Evolutionary conservation across 2,888 invertebrate species (phyloP).

Genomic region (Ichneumon xanthorius): DNA sequence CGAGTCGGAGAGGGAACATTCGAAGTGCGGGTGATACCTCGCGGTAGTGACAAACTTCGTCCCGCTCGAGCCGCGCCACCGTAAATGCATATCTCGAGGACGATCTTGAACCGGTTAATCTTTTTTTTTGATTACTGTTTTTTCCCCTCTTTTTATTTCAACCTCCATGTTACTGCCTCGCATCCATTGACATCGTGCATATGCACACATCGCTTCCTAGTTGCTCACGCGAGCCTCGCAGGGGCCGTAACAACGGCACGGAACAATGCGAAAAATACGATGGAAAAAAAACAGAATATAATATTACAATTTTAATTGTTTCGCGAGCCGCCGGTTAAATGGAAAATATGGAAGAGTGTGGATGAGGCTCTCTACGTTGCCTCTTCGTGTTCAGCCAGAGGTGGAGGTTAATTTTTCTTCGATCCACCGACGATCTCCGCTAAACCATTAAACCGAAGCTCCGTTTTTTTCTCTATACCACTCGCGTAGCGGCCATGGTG

Average conservation of each 20-base stretch:
- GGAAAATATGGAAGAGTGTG: background rate
- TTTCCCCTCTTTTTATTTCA: slow-evolving; percentile 5
- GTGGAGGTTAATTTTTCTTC: slow-evolving; percentile 49
- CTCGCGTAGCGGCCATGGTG: slow-evolving; percentile 19
- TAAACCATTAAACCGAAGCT: slow-evolving; percentile 18
- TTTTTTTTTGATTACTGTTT: background rate
- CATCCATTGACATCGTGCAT: slow-evolving; percentile 59
- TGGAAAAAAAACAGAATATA: slow-evolving; percentile 10
- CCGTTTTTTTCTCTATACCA: background rate
- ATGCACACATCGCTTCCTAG: slow-evolving; percentile 36
- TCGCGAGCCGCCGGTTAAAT: slow-evolving; percentile 23
- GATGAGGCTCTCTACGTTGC: background rate
- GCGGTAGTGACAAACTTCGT: slow-evolving; percentile 13
- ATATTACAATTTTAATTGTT: slow-evolving; percentile 53
- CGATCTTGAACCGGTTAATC: slow-evolving; percentile 33
- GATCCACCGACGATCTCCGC: slow-evolving; percentile 16
- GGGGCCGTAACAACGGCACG: background rate
- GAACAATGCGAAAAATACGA: background rate
- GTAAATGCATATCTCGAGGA: slow-evolving; percentile 19
- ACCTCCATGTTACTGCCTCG: background rate
- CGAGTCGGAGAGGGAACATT: background rate
- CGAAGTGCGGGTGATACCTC: slow-evolving; percentile 27
- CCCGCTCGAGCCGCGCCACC: background rate
- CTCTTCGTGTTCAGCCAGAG: slow-evolving; percentile 33
- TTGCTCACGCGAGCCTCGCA: slow-evolving; percentile 28